Evolutionary conservation across 1,140 invertebrate genomes (phyloP).

Genomic region (Camponotus vicinus): DNA sequence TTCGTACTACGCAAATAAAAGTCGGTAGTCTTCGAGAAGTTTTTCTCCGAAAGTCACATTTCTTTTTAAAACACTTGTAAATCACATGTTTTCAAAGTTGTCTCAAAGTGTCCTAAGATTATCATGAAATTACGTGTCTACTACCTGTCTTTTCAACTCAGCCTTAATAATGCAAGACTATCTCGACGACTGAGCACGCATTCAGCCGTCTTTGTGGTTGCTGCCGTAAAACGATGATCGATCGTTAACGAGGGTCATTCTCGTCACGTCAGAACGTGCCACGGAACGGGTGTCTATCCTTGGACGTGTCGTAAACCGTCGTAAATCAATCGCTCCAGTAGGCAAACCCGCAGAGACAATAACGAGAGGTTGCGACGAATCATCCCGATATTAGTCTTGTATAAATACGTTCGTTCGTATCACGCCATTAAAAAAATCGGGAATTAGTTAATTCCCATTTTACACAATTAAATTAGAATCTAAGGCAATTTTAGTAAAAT

Average conservation of each 20-base stretch:
- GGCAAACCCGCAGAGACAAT: conserved; percentile 67
- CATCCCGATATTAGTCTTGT: conserved; percentile 45
- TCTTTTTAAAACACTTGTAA: not conserved
- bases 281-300: conserved; percentile 54
- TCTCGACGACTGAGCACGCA: not conserved
- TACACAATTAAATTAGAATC: conserved; percentile 73
- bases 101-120: not conserved
- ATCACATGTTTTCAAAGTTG: not conserved
- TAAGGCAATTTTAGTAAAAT: conserved; percentile 13
- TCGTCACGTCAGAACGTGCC: conserved; percentile 43
- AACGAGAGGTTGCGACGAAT: conserved; percentile 64
- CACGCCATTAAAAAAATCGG: not conserved
- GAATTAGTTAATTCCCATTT: conserved; percentile 72
- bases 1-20: not conserved
- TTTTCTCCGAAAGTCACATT: not conserved
- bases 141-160: not conserved
- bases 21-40: not conserved
- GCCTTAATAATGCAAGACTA: conserved; percentile 35
- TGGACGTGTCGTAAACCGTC: conserved; percentile 58
- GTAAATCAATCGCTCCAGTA: conserved; percentile 72
- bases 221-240: conserved; percentile 70
- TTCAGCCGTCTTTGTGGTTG: not conserved
- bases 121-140: not conserved
- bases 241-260: conserved; percentile 65
- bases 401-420: not conserved